These are phyloP conservation scores for Entomobrya proxima DNA, from an alignment of 2,888 invertebrate genomes.

Conservation along the genomic window DNA sequence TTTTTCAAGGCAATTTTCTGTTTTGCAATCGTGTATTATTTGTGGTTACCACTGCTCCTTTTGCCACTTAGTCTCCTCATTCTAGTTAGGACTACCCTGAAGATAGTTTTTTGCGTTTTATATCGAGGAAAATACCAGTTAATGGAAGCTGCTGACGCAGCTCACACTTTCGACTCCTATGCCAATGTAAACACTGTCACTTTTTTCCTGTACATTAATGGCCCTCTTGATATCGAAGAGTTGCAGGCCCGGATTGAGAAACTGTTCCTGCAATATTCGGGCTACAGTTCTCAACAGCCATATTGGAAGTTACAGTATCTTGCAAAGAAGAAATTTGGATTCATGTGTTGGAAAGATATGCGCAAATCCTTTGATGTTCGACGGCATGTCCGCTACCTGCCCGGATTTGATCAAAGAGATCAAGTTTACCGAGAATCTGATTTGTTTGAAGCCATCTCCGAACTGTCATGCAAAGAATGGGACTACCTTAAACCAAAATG, in stretches of 20 bases:
- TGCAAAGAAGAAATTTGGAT: conserved; percentile 15
- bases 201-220: conserved; percentile 8
- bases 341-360: conserved; percentile 51
- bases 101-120: background rate
- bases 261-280: conserved; percentile 17
- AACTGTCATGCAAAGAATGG: background rate
- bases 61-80: background rate
- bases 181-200: conserved; percentile 26
- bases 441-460: conserved; percentile 2
- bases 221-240: background rate
- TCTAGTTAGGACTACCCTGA: background rate
- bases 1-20: background rate
- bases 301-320: conserved; percentile 6
- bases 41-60: background rate
- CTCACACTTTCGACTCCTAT: background rate
- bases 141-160: conserved; percentile 20
- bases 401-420: background rate
- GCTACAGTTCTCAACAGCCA: background rate
- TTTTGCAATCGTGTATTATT: background rate
- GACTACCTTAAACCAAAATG: conserved; percentile 12
- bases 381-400: conserved; percentile 29
- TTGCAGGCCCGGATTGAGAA: background rate
- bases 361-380: conserved; percentile 13
- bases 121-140: background rate
- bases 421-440: conserved; percentile 25